Evolutionary conservation across 2,113 vertebrate species (phyloP).

Genomic region (Sturnus vulgaris): DNA sequence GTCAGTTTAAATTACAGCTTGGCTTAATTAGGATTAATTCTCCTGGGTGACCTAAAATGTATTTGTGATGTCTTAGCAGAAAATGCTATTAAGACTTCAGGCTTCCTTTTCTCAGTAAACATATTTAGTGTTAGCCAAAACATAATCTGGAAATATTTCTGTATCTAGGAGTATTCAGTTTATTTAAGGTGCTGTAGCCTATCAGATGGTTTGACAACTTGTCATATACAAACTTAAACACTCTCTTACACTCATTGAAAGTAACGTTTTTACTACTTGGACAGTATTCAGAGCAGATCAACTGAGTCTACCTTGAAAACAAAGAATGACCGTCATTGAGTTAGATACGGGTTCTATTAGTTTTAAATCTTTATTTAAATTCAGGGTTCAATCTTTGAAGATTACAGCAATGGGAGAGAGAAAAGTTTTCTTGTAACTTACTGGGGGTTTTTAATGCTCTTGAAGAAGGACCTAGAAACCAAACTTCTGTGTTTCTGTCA

Average conservation of each 20-base stretch:
- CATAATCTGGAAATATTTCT: neutral
- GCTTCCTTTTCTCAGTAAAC: neutral
- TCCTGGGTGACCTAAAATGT: neutral
- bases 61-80: neutral
- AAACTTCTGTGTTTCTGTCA: neutral
- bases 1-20: conserved; percentile 23
- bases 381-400: neutral
- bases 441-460: neutral
- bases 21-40: conserved; percentile 30
- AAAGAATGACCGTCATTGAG: neutral
- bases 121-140: neutral
- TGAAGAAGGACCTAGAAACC: neutral
- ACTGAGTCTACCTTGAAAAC: neutral
- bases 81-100: neutral
- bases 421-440: neutral
- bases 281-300: neutral
- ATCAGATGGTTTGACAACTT: neutral
- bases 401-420: neutral
- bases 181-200: neutral
- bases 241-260: neutral
- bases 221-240: neutral
- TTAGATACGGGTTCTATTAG: neutral
- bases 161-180: neutral
- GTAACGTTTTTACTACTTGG: neutral
- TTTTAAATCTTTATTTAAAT: neutral